A percentile compares a stretch with the other conserved stretches of the same genome.
These are phyloP conservation scores for Eristalis arbustorum DNA, from an alignment of 2,888 invertebrate species.

Conservation along the genomic window DNA sequence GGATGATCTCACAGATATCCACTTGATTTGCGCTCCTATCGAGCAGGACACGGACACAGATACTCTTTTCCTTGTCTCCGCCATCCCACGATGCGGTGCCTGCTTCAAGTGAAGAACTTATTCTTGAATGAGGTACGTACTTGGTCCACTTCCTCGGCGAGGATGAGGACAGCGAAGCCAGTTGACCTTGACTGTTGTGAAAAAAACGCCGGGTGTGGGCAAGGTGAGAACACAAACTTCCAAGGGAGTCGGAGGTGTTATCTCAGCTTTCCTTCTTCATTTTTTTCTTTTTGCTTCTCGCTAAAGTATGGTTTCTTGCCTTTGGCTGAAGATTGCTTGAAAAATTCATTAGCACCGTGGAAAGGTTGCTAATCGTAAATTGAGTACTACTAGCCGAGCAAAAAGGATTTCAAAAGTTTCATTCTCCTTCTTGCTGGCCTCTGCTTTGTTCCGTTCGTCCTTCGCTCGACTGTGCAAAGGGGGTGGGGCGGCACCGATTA, in stretches of 20 bases:
- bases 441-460: background rate
- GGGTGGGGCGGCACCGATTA: background rate
- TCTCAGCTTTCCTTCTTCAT: too few species aligned
- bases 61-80: background rate
- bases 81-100: background rate
- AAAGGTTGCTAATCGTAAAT: constrained; percentile 46
- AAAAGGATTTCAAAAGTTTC: constrained; percentile 41
- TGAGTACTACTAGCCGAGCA: constrained; percentile 18
- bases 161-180: background rate
- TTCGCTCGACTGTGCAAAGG: background rate
- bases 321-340: constrained; percentile 45
- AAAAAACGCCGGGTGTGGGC: background rate
- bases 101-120: background rate
- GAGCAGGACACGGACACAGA: background rate
- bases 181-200: constrained; percentile 64
- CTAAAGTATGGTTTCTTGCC: constrained; percentile 5
- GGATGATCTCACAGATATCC: constrained; percentile 59
- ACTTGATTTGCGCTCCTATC: constrained; percentile 37
- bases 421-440: background rate
- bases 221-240: constrained; percentile 39
- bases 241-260: background rate
- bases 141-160: background rate
- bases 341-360: constrained; percentile 55
- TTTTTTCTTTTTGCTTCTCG: background rate
- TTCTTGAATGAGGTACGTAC: constrained; percentile 3